A percentile compares a stretch with the other conserved stretches of the same genome.
Conservation (phyloP, 2,888 invertebrate genomes). For the Endotricha flammealis region DNA sequence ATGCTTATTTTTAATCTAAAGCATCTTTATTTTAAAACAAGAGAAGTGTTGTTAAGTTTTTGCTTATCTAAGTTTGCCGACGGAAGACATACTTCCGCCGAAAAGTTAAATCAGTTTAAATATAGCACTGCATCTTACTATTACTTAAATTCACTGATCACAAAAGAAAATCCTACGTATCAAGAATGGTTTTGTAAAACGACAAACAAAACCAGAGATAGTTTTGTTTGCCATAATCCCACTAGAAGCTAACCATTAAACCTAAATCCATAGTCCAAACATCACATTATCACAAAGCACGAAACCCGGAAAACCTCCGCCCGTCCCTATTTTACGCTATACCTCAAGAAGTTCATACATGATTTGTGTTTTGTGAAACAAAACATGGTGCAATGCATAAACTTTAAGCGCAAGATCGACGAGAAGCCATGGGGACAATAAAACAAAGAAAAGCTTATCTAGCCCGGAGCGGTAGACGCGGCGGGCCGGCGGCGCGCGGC, state of each 20-base stretch:
- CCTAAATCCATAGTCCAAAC: conserved; percentile 22
- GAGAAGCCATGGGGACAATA: conserved; percentile 75
- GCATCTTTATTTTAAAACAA: too few relatives aligned
- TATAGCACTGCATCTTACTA: too few relatives aligned
- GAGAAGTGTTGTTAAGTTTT: too few relatives aligned
- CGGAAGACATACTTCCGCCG: too few relatives aligned
- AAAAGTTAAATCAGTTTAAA: too few relatives aligned
- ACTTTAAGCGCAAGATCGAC: conserved; percentile 76
- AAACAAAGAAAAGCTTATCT: conserved; percentile 73
- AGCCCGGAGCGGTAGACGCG: conserved; percentile 52
- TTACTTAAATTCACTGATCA: too few relatives aligned
- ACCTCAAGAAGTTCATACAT: conserved; percentile 71
- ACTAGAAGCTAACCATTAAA: conserved; percentile 1
- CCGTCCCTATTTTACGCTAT: conserved; percentile 56
- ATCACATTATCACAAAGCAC: conserved; percentile 47
- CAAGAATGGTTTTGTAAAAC: too few relatives aligned
- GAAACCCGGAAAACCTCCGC: conserved; percentile 35
- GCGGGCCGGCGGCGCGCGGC: conserved; percentile 28
- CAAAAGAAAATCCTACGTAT: too few relatives aligned
- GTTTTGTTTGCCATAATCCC: not conserved
- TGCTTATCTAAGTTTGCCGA: too few relatives aligned
- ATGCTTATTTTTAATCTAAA: too few relatives aligned
- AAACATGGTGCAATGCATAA: conserved; percentile 77
- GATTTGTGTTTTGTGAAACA: conserved; percentile 72
- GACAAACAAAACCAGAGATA: too few relatives aligned